Evolutionary conservation across 2,113 vertebrate genomes (phyloP).

Genomic region (Ancistrus triradiatus): DNA sequence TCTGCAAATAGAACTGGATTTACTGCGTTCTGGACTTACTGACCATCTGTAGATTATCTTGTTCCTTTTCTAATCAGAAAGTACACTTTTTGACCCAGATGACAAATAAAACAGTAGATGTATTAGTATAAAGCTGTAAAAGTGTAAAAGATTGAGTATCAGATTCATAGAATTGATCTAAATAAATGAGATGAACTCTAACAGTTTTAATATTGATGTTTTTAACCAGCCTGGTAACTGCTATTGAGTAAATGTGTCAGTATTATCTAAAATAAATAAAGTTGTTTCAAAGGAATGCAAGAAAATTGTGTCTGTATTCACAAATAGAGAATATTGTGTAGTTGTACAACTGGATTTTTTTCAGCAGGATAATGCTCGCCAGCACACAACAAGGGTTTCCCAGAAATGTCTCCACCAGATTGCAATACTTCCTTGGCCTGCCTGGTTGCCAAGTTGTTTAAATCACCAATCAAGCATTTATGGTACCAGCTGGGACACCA

Average conservation of each 20-base stretch:
- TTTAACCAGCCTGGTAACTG: constrained; percentile 76
- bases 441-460: too few relatives aligned
- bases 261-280: constrained; percentile 78
- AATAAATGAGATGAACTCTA: constrained; percentile 61
- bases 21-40: constrained; percentile 52
- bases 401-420: too few relatives aligned
- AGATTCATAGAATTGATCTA: constrained; percentile 59
- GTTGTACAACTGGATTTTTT: too few relatives aligned
- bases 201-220: constrained; percentile 77
- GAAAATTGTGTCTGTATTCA: constrained; percentile 6
- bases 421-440: too few relatives aligned
- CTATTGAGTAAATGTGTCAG: constrained; percentile 78
- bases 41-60: constrained; percentile 44
- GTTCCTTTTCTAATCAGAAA: constrained; percentile 46
- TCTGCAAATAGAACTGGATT: constrained; percentile 32
- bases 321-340: too few relatives aligned
- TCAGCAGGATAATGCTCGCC: too few relatives aligned
- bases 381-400: too few relatives aligned
- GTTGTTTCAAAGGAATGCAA: constrained; percentile 62
- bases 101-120: constrained; percentile 68
- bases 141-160: constrained; percentile 56
- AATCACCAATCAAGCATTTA: too few relatives aligned
- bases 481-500: too few relatives aligned
- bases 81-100: constrained; percentile 55
- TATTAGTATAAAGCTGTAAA: constrained; percentile 70